Conservation (phyloP, 2,797 vertebrate species). For the Sebastolobus alascanus region DNA sequence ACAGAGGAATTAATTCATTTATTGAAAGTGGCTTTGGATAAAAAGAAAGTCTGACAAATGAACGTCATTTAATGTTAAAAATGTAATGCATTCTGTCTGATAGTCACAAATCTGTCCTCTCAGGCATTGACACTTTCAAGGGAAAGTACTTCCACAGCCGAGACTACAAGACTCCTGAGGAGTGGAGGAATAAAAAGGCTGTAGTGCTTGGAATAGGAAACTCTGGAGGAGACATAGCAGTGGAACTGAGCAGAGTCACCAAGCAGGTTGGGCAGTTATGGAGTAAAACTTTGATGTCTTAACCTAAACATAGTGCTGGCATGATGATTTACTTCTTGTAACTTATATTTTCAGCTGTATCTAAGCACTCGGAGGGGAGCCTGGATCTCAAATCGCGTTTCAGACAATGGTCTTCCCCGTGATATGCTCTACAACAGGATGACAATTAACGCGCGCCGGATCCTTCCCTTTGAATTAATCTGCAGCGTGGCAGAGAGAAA, state of each 20-base stretch:
- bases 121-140: constrained; percentile 83
- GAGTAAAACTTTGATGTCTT: no score
- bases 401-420: constrained; percentile 72
- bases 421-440: constrained; percentile 71
- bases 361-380: constrained; percentile 87
- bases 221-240: constrained; percentile 84
- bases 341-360: constrained; percentile 76
- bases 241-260: constrained; percentile 82
- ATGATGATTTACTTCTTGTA: neutral
- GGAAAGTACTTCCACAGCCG: constrained; percentile 85
- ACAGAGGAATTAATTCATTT: neutral
- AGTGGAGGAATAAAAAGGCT: constrained; percentile 83
- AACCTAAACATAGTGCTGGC: no score
- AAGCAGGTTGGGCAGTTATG: constrained; percentile 72
- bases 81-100: neutral
- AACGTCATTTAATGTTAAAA: neutral
- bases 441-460: fast-evolving
- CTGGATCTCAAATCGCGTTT: constrained; percentile 85
- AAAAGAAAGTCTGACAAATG: no score
- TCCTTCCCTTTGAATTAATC: constrained; percentile 61
- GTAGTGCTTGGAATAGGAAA: constrained; percentile 87
- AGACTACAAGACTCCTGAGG: constrained; percentile 84
- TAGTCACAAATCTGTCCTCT: neutral
- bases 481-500: constrained; percentile 63
- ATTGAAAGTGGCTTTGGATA: no score